These are phyloP conservation scores for Nestor notabilis DNA, from an alignment of 2,113 vertebrate genomes.

Conservation along the genomic window DNA sequence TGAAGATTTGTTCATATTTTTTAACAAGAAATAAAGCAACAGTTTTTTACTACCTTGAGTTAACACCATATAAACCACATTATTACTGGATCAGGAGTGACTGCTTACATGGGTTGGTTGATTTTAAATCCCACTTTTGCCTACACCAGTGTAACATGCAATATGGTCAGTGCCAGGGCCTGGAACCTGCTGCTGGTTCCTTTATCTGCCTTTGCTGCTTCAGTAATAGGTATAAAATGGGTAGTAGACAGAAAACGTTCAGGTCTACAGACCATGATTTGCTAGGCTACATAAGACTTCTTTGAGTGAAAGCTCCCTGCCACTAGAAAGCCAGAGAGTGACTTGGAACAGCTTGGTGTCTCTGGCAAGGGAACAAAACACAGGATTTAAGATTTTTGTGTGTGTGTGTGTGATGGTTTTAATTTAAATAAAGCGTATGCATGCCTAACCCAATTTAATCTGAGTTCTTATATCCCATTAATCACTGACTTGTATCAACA, in stretches of 20 bases:
- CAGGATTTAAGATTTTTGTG: neutral
- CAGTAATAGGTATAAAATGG: neutral
- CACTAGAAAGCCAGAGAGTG: neutral
- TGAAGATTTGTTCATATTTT: neutral
- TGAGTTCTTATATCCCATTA: constrained; percentile 47
- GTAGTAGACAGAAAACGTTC: neutral
- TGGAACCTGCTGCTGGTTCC: neutral
- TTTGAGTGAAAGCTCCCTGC: neutral
- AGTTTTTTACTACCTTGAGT: neutral
- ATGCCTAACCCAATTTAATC: constrained; percentile 44
- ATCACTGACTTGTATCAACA: constrained; percentile 50
- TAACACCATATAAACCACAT: neutral
- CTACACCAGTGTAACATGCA: neutral
- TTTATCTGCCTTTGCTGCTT: neutral
- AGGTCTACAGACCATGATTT: neutral
- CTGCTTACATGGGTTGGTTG: neutral
- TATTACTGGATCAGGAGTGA: neutral
- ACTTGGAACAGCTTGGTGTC: neutral
- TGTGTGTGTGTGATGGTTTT: neutral
- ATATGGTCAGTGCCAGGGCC: neutral
- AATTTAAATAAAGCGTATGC: neutral
- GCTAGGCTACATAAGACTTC: neutral
- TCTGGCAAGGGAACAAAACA: neutral
- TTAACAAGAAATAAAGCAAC: neutral
- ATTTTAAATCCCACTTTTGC: neutral